phyloP scores from a whole-genome alignment of 2,113 vertebrate species.

The Siphamia tubifer region DNA sequence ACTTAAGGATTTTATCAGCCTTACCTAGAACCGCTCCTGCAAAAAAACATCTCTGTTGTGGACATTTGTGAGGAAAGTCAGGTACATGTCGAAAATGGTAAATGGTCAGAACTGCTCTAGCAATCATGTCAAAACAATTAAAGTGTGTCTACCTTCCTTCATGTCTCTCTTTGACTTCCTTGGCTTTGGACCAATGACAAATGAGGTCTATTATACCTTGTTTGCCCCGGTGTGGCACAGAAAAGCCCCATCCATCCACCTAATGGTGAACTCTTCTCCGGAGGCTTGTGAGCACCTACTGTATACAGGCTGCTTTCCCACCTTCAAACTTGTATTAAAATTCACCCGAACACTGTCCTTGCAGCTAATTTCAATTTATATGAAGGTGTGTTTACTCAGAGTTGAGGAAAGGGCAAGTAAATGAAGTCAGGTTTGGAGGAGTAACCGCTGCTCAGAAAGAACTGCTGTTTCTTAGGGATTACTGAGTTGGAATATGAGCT shows the following conservation, averaged over 20 bases:
- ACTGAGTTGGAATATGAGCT: slow-evolving; percentile 17
- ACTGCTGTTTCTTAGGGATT: slow-evolving; percentile 17
- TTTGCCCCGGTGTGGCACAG: slow-evolving; percentile 54
- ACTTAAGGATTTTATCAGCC: background rate
- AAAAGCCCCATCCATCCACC: slow-evolving; percentile 69
- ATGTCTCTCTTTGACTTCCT: slow-evolving; percentile 21
- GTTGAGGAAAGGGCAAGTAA: slow-evolving; percentile 39
- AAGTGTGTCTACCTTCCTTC: slow-evolving; percentile 10
- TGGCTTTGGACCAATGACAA: slow-evolving; percentile 53
- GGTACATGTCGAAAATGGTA: background rate
- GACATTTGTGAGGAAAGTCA: background rate
- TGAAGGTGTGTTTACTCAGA: slow-evolving; percentile 44
- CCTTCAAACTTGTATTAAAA: slow-evolving; percentile 44
- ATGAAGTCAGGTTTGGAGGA: slow-evolving; percentile 4
- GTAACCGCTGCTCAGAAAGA: slow-evolving; percentile 5
- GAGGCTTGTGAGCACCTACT: slow-evolving; percentile 19
- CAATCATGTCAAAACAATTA: slow-evolving; percentile 17
- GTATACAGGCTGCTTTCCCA: background rate
- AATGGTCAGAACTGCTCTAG: slow-evolving; percentile 16
- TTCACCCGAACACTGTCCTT: slow-evolving; percentile 44
- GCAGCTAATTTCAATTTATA: slow-evolving; percentile 57
- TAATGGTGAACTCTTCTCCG: slow-evolving; percentile 45
- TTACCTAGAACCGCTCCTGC: background rate
- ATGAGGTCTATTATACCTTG: slow-evolving; percentile 62
- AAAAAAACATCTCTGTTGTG: background rate